Evolutionary conservation across 2,888 invertebrate genomes (phyloP), one percentile per base, ranked within the genome.

Genomic region (Plebejus melissa): DNA sequence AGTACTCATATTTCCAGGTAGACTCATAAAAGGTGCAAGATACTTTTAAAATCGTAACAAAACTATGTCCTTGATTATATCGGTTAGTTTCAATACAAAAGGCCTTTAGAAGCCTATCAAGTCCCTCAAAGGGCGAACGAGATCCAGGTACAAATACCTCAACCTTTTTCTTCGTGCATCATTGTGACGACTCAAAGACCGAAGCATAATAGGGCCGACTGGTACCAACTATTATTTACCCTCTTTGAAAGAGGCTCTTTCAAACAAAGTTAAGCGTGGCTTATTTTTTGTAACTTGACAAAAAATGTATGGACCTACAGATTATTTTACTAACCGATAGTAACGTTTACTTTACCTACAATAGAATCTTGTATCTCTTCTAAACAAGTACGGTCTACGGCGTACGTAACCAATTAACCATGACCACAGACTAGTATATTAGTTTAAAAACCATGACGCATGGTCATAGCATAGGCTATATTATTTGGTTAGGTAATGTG

Each of bases 111-210:
- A 70, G 41, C 69, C 36, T 38, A 9, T n/a, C 9, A 36, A 38
- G 22, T n/a, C n/a, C 70, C 41, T 41, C 71, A 71, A 71, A 71
- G 46, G 41, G 9, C 38, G 11, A 46, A 71, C 41, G 13, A 7
- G 28, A 41, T 0, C 70, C 70, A 70, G 70, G 41, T 70, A 71
- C 46, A 71, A 46, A 46, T 9, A 22, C 46, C 41, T n/a, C 71
- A 28, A 50, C 71, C 11, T 22, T 70, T 28, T 71, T 71, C 46
- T 13, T 22, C 13, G 46, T 13, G 28, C 22, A n/a, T 22, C 71
- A 71, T 70, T 41, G 28, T 46, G 22, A 22, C 46, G 22, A 70
- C n/a, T 70, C 70, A 70, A 70, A 28, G 13, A 2, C 65, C 1
- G 32, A 65, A 1, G 6, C 41, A 22, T 41, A 70, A 71, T 71